phyloP scores from a whole-genome alignment of 1,140 invertebrate species.

The Lineus longissimus region DNA sequence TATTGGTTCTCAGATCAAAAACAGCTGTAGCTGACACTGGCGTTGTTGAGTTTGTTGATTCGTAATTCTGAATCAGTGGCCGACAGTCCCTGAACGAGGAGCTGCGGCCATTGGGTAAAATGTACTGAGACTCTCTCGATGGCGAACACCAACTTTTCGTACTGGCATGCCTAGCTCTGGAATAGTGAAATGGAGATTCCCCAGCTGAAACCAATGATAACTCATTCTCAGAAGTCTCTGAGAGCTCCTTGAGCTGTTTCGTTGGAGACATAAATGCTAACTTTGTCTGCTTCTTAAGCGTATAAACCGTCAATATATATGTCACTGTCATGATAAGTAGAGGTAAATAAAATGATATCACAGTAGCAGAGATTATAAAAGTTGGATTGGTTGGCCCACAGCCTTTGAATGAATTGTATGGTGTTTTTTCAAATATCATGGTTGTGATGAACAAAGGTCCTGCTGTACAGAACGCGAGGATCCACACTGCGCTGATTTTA shows the following conservation, averaged over 20 bases:
- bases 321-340: constrained; percentile 86
- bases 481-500: constrained; percentile 82
- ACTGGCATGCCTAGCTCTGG: not conserved
- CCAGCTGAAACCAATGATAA: not conserved
- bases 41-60: not conserved
- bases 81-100: not conserved
- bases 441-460: constrained; percentile 80
- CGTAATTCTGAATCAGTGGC: not conserved
- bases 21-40: not conserved
- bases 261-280: constrained; percentile 13
- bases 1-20: not conserved
- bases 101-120: not conserved
- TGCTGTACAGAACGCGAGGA: constrained; percentile 80
- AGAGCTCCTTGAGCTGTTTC: constrained; percentile 2
- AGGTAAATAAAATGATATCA: constrained; percentile 89
- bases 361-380: constrained; percentile 84
- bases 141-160: not conserved
- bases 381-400: constrained; percentile 74
- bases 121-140: not conserved
- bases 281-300: constrained; percentile 19
- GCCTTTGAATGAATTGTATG: constrained; percentile 48
- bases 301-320: constrained; percentile 78
- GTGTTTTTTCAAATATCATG: constrained; percentile 55
- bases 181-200: not conserved
- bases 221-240: constrained; percentile 1